Evolutionary conservation across 1,140 invertebrate genomes (phyloP).

Genomic region (Temnothorax longispinosus): DNA sequence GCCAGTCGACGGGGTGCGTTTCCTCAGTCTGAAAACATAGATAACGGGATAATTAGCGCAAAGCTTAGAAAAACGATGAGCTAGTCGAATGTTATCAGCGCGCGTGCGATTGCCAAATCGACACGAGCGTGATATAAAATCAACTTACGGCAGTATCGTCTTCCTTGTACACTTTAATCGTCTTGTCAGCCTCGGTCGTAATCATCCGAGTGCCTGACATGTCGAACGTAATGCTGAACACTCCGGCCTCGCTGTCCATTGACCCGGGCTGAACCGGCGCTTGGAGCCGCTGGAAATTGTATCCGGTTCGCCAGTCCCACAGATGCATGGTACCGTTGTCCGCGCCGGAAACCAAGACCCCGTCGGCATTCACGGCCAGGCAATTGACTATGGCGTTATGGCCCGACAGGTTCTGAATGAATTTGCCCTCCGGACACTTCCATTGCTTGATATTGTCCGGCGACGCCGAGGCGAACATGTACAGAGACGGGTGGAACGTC

Average conservation of each 20-base stretch:
- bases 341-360: slow-evolving; percentile 98
- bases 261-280: slow-evolving; percentile 98
- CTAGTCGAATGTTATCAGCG: neutral
- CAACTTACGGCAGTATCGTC: slow-evolving; percentile 89
- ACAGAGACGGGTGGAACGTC: slow-evolving; percentile 95
- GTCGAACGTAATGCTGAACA: slow-evolving; percentile 98
- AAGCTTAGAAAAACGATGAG: neutral
- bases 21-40: slow-evolving; percentile 93
- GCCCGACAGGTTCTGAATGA: slow-evolving; percentile 97
- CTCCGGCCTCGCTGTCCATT: slow-evolving; percentile 94
- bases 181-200: slow-evolving; percentile 97
- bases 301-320: slow-evolving; percentile 98
- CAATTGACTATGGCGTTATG: slow-evolving; percentile 99
- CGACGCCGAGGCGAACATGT: slow-evolving; percentile 99
- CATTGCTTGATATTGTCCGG: slow-evolving; percentile 99
- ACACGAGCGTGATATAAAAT: neutral
- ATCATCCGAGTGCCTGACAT: slow-evolving; percentile 97
- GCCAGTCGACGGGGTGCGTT: slow-evolving; percentile 98
- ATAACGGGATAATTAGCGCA: slow-evolving; percentile 47
- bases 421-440: slow-evolving; percentile 98
- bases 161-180: slow-evolving; percentile 99
- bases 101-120: neutral
- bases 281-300: slow-evolving; percentile 94
- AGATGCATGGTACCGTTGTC: slow-evolving; percentile 99
- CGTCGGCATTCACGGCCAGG: slow-evolving; percentile 96